Evolutionary conservation across 2,888 invertebrate genomes (phyloP).

Genomic region (Pseudococcus longispinus): DNA sequence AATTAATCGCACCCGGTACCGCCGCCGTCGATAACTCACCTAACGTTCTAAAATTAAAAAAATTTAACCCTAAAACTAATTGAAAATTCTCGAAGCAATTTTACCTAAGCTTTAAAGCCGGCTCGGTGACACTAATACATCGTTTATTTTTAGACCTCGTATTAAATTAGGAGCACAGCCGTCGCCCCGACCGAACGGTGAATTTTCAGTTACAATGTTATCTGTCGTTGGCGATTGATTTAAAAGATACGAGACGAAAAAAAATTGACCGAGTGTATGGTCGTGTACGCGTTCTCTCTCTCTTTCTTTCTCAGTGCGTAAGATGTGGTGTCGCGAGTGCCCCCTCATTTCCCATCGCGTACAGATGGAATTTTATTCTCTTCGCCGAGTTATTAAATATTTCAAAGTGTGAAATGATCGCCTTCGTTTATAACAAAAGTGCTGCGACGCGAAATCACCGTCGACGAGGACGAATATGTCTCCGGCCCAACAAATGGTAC

Average conservation of each 20-base stretch:
- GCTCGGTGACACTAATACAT: slow-evolving; percentile 51
- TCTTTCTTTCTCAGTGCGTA: background rate
- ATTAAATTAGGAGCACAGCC: slow-evolving; percentile 55
- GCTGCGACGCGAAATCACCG: background rate
- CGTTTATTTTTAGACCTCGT: slow-evolving; percentile 55
- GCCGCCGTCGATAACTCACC: background rate
- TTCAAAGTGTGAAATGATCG: too few species aligned
- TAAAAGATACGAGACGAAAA: background rate
- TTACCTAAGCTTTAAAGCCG: slow-evolving; percentile 38
- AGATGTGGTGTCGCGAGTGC: background rate
- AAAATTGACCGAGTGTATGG: background rate
- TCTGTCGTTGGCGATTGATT: slow-evolving; percentile 53
- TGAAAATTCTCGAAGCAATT: slow-evolving; percentile 47
- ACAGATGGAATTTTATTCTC: too few species aligned
- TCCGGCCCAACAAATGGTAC: background rate
- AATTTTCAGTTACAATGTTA: slow-evolving; percentile 53
- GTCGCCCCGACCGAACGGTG: slow-evolving; percentile 13
- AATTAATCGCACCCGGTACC: background rate
- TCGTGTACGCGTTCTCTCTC: background rate
- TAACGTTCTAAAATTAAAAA: slow-evolving; percentile 26
- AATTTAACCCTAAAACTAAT: slow-evolving; percentile 29
- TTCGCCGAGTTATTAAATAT: too few species aligned
- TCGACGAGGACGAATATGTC: background rate
- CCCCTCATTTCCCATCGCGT: too few species aligned
- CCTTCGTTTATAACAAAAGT: too few species aligned